Percentiles rank a stretch among this genome's conserved stretches.
Evolutionary conservation across 35 echinoderm and acorn worm genomes (phyloP).

Genomic region (Stichopus chloronotus): DNA sequence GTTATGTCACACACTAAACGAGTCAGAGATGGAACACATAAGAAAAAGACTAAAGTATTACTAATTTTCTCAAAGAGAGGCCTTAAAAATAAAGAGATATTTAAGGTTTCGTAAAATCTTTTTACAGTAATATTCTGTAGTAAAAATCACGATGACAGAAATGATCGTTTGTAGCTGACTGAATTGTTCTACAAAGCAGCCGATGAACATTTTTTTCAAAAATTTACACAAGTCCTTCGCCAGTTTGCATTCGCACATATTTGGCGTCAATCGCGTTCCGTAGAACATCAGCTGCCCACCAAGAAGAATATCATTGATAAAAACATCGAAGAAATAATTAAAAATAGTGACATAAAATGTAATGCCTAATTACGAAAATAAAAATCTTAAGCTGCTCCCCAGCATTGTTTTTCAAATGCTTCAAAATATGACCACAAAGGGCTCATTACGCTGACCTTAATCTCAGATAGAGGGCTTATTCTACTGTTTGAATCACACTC

Average conservation of each 20-base stretch:
- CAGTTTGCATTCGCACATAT: background rate
- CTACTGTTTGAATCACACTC: background rate
- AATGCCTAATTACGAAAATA: background rate
- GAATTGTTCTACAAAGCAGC: too few species aligned
- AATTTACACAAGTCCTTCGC: background rate
- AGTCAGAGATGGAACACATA: too few species aligned
- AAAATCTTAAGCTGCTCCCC: background rate
- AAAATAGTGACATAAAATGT: background rate
- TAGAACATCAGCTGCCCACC: background rate
- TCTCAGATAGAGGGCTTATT: background rate
- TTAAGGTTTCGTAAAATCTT: too few species aligned
- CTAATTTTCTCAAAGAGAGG: too few species aligned
- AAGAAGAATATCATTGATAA: background rate
- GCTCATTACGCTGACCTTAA: constrained; percentile 2
- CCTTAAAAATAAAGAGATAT: too few species aligned
- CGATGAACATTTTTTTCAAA: background rate
- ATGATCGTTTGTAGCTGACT: too few species aligned
- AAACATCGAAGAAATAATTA: background rate
- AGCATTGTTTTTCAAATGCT: constrained; percentile 20
- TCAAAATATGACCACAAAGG: background rate
- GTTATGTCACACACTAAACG: too few species aligned
- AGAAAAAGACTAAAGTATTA: too few species aligned
- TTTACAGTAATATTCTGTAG: too few species aligned
- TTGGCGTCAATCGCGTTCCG: background rate
- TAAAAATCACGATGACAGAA: too few species aligned